Conservation (phyloP, 2,888 invertebrate genomes). For the Ornithoptera alexandrae region DNA sequence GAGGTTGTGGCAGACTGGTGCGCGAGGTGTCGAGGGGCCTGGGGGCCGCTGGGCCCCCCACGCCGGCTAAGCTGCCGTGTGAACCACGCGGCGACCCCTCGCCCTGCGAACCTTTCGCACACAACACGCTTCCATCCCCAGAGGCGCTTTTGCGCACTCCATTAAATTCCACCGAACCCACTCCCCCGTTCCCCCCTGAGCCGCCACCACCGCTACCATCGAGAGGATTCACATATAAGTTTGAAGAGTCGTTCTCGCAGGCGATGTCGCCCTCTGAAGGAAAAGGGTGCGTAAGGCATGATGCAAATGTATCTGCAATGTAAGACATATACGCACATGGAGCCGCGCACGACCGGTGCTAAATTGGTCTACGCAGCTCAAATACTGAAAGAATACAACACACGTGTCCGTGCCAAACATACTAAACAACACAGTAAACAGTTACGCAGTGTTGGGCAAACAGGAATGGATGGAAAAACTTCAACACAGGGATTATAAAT, state of each 20-base stretch:
- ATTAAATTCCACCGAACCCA: constrained; percentile 64
- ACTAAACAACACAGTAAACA: constrained; percentile 10
- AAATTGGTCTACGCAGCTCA: constrained; percentile 41
- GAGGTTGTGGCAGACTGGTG: constrained; percentile 65
- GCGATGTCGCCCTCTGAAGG: constrained; percentile 90
- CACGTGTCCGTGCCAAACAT: constrained; percentile 7
- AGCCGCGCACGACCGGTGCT: constrained; percentile 56
- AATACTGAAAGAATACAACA: constrained; percentile 30
- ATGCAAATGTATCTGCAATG: constrained; percentile 97
- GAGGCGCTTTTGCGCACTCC: constrained; percentile 90
- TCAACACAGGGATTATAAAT: not conserved
- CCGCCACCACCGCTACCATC: constrained; percentile 82
- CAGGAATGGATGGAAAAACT: not conserved
- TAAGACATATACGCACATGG: constrained; percentile 77
- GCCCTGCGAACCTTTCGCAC: constrained; percentile 79
- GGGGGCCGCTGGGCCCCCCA: constrained; percentile 37
- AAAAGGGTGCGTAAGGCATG: constrained; percentile 97
- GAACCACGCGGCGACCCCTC: constrained; percentile 73
- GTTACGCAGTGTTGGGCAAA: constrained; percentile 6
- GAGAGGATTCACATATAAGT: constrained; percentile 93
- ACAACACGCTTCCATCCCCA: constrained; percentile 86
- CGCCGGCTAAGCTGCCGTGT: constrained; percentile 69
- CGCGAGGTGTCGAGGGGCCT: constrained; percentile 65
- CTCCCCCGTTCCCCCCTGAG: constrained; percentile 46
- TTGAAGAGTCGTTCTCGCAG: constrained; percentile 86